Evolutionary conservation across 2,888 invertebrate genomes (phyloP), one percentile per base, ranked within the genome.

Genomic region (Amblyteles armatorius): DNA sequence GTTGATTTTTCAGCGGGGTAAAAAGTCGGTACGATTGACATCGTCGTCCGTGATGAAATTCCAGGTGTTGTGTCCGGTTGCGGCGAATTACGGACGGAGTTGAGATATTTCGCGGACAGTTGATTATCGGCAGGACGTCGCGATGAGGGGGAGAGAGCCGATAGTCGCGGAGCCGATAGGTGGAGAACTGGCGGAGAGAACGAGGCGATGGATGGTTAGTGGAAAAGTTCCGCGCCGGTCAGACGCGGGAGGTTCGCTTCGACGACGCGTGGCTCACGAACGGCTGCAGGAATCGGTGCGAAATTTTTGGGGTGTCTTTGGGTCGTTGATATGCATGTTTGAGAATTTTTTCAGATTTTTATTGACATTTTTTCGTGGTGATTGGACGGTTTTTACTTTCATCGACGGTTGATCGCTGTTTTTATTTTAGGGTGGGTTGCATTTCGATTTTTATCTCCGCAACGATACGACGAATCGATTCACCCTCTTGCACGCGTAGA

Each of bases 221-320:
- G 57, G 80, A 87, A 78, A 73, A 83, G 79, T 84, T 77, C 55
- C 60, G 22, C 48, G 72, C 55, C 16, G 36, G 73, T 79, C 78
- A 71, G 79, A 68, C 80, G 52, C 9, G 22, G 22, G 22, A 9
- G 9, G 7, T 2, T 19, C 6, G 19, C 13, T 2, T 26, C 3
- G 0, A 57, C 0, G 11, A 11, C 11, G 3, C 26, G 44, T 16
- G 16, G 3, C 13, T 44, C 13, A 1, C 16, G 44, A 44, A 13
- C 3, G 44, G 44, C 3, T 44, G 13, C 16, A 16, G 13, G 13
- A 44, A 44, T 16, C 16, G 13, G 3, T 13, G 44, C 44, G 3
- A 44, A 13, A 44, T 44, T 16, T 44, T 44, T 44, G 40, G 40
- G 0, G 11, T 9, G 40, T 40, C 7, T 40, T 40, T 5, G 40